These are phyloP conservation scores for Mandrillus leucophaeus DNA, from an alignment of 2,113 vertebrate species.

Conservation along the genomic window DNA sequence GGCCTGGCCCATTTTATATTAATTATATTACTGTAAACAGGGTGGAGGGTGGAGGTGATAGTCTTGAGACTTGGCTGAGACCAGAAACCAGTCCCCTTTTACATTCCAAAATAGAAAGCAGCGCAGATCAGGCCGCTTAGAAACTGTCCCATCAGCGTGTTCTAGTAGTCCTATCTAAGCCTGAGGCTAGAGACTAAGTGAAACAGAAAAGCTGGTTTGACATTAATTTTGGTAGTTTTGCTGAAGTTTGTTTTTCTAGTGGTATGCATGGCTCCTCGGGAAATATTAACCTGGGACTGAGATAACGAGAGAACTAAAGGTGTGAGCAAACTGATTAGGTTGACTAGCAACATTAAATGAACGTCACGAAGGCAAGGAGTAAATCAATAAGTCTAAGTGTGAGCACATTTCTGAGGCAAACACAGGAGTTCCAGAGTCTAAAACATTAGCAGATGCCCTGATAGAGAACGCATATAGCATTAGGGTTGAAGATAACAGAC, in stretches of 20 bases:
- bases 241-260: background rate
- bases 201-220: background rate
- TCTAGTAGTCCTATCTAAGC: background rate
- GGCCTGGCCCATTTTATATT: background rate
- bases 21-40: background rate
- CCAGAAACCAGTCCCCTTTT: background rate
- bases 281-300: background rate
- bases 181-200: background rate
- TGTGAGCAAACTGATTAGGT: background rate
- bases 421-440: background rate
- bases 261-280: background rate
- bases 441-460: background rate
- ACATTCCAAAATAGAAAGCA: background rate
- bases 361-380: background rate
- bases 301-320: background rate
- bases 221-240: background rate
- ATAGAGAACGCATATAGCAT: background rate
- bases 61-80: background rate
- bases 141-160: background rate
- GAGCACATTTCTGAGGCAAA: background rate
- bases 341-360: background rate
- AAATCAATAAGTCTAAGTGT: background rate
- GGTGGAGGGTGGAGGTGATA: background rate
- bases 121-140: background rate
- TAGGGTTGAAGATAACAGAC: background rate